Evolutionary conservation across 2,797 vertebrate species (phyloP).

Genomic region (Prunella strophiata): DNA sequence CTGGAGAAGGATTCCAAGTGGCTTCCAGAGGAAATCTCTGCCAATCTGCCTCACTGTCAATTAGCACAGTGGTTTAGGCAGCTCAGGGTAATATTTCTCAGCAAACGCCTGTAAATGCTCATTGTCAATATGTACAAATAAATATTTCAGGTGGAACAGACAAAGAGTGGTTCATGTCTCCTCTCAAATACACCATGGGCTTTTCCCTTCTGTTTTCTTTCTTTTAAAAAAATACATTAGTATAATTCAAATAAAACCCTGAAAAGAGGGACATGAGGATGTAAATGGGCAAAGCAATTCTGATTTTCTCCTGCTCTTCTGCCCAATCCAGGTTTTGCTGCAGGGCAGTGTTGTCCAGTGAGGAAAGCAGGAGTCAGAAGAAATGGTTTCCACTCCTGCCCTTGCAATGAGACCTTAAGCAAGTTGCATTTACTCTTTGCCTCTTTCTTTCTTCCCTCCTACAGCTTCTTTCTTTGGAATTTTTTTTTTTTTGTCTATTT

Average conservation of each 20-base stretch:
- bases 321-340: not conserved
- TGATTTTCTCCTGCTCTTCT: not conserved
- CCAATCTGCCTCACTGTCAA: not conserved
- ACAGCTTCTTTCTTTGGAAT: not conserved
- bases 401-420: not conserved
- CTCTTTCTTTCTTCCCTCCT: not conserved
- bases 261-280: not conserved
- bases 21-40: slow-evolving; percentile 19
- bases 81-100: slow-evolving; percentile 38
- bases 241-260: not conserved
- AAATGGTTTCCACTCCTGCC: not conserved
- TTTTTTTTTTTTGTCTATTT: not conserved
- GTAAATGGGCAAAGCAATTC: not conserved
- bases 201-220: not conserved
- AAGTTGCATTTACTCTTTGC: not conserved
- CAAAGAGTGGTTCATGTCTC: not conserved
- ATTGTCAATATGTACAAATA: slow-evolving; percentile 68
- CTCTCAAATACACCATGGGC: not conserved
- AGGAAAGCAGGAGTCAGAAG: not conserved
- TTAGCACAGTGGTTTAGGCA: slow-evolving; percentile 31
- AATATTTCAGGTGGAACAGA: slow-evolving; percentile 44
- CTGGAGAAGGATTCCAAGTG: not conserved
- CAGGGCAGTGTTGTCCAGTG: not conserved
- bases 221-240: not conserved
- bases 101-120: slow-evolving; percentile 51